Base-by-base conservation (phyloP, 2,797 vertebrate species). In the Diplodus sargus region DNA sequence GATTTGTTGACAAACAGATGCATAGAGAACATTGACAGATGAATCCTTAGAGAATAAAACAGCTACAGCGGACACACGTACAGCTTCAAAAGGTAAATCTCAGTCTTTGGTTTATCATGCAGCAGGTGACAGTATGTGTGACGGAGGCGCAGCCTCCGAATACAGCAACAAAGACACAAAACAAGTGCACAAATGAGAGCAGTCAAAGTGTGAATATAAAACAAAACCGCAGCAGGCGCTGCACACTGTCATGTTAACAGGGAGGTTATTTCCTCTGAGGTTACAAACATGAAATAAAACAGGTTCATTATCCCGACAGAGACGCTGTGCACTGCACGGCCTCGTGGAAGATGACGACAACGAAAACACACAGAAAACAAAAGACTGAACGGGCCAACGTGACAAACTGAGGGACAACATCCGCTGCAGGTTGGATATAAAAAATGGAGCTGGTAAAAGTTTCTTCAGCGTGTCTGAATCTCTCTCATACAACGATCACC, bases 291-390 rank as follows among this genome's bases (percentile, higher is more conserved):
- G 30, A 74, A 64, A 61, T 3, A 81, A 18, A 69, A 73, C 73
- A 81, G 63, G 54, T 58, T 71, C 58, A 68, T 78, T 75, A 61
- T 62, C 61, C 76, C 53, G 59, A 80, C 91, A 93, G 91, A 94
- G 90, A 94, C 74, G 90, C 95, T 92, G 86, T 95, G 97, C 95
- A 94, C 97, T 90, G 97, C 97, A 97, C 95, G 92, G 96, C 90
- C 90, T 90, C 85, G 79, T 84, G 84, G 79, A 73, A 84, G 85
- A 81, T 71, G 56, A 49, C n/a, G 48, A 42, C 71, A 14, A 59
- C 63, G 43, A 43, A 66, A 81, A 90, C 56, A 71, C 69, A 78
- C 74, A 82, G 60, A 78, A 52, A 69, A 82, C 34, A 79, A 70
- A 88, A 72, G 18, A 62, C 42, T 70, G 11, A 65, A 83, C 62